Conservation (phyloP, 1,140 invertebrate genomes). For the Mylabris phalerata region DNA sequence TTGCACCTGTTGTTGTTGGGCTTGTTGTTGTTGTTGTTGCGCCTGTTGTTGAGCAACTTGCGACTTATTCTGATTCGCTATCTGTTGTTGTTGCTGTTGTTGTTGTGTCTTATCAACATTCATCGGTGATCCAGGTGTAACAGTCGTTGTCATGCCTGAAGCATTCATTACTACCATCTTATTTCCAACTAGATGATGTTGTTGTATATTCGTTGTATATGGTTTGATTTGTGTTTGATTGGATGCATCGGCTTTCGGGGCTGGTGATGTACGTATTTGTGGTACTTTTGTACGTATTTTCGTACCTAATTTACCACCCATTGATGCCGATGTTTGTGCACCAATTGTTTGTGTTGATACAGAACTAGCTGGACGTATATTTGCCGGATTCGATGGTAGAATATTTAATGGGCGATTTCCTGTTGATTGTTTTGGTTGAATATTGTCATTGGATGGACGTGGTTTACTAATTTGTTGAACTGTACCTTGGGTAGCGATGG, state of each 20-base stretch:
- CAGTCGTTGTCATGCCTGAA: conserved; percentile 46
- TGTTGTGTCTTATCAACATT: conserved; percentile 44
- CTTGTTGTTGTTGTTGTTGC: conserved; percentile 27
- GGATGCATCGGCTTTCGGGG: conserved; percentile 62
- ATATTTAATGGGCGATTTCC: conserved; percentile 54
- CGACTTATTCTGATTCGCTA: conserved; percentile 45
- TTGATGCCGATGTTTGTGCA: conserved; percentile 49
- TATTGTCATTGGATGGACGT: conserved; percentile 45
- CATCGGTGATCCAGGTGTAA: conserved; percentile 44
- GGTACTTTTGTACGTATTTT: conserved; percentile 42
- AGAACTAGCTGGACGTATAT: conserved; percentile 65
- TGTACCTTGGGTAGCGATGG: conserved; percentile 47
- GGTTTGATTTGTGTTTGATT: conserved; percentile 58
- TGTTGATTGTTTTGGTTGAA: conserved; percentile 46
- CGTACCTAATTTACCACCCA: conserved; percentile 47
- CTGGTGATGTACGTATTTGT: conserved; percentile 54
- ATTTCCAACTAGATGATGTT: conserved; percentile 42
- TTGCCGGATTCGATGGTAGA: conserved; percentile 55
- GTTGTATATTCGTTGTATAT: conserved; percentile 41
- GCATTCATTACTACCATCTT: conserved; percentile 51
- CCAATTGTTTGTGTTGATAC: conserved; percentile 72
- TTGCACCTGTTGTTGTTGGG: conserved; percentile 40
- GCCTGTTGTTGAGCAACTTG: conserved; percentile 36
- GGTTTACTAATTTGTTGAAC: conserved; percentile 52
- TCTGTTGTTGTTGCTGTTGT: conserved; percentile 34